phyloP scores from a whole-genome alignment of 1,140 invertebrate species.

The Chrysopa pallens region DNA sequence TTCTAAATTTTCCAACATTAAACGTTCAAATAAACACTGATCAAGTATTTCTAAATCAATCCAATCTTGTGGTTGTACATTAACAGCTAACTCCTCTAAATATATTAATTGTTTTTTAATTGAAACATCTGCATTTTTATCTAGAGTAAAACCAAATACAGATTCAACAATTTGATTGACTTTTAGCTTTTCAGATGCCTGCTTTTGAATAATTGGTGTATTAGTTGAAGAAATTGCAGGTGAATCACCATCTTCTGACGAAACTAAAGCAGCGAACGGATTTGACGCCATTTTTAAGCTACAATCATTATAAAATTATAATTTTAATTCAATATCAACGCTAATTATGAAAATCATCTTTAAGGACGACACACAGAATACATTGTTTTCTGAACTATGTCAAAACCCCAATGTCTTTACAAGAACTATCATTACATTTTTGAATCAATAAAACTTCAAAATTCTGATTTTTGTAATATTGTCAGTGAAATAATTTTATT shows the following conservation, averaged over 20 bases:
- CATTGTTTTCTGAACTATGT: no score
- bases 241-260: neutral
- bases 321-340: no score
- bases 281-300: constrained; percentile 5
- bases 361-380: no score
- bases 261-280: constrained; percentile 18
- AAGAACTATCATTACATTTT: no score
- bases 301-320: no score
- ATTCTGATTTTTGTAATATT: no score
- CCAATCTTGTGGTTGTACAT: constrained; percentile 23
- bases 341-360: no score
- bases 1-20: constrained; percentile 42
- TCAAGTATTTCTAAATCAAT: constrained; percentile 46
- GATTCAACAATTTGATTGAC: constrained; percentile 33
- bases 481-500: no score
- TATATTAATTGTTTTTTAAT: constrained; percentile 28
- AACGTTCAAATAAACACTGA: constrained; percentile 61
- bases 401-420: no score
- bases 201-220: constrained; percentile 3
- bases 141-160: constrained; percentile 48
- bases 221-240: neutral
- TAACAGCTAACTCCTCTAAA: constrained; percentile 32
- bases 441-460: no score
- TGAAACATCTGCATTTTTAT: constrained; percentile 22
- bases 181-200: constrained; percentile 8